Percentiles rank a stretch among this genome's conserved stretches.
Evolutionary conservation across 1,140 invertebrate species (phyloP).

Genomic region (Trichonephila clavipes): DNA sequence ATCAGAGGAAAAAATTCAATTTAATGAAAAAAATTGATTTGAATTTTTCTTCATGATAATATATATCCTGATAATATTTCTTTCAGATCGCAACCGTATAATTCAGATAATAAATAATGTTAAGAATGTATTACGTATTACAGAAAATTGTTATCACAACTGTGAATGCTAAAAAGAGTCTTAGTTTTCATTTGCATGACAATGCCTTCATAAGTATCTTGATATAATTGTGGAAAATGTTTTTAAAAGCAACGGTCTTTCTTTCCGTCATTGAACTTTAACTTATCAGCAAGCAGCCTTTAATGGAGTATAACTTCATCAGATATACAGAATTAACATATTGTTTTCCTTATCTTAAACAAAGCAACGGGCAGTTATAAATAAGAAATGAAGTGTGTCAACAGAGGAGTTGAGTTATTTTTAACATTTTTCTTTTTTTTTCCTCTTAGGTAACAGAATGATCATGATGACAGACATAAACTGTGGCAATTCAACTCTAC

Average conservation of each 20-base stretch:
- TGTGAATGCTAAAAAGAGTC: neutral
- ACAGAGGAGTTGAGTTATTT: slow-evolving; percentile 38
- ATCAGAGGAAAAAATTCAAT: too few relatives aligned
- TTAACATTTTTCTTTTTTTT: slow-evolving; percentile 35
- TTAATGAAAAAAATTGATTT: neutral
- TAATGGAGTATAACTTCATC: neutral
- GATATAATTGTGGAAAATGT: neutral
- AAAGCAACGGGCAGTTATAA: slow-evolving; percentile 54
- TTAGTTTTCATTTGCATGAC: neutral
- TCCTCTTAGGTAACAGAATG: slow-evolving; percentile 3
- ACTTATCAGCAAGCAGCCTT: neutral
- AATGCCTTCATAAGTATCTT: neutral
- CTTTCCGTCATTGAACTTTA: neutral
- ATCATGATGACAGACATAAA: neutral
- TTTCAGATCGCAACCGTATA: neutral
- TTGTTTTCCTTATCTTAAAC: slow-evolving; percentile 57
- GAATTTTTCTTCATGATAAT: neutral
- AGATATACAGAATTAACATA: slow-evolving; percentile 24
- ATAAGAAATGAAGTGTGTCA: slow-evolving; percentile 62
- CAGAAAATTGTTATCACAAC: too few relatives aligned
- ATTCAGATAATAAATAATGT: neutral
- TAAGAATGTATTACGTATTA: neutral
- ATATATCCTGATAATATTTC: neutral
- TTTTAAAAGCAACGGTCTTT: neutral
- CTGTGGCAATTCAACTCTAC: neutral